Percentiles rank a stretch among this genome's conserved stretches.
These are phyloP conservation scores for Odobenus rosmarus DNA, from an alignment of 2,113 vertebrate species.

Conservation along the genomic window DNA sequence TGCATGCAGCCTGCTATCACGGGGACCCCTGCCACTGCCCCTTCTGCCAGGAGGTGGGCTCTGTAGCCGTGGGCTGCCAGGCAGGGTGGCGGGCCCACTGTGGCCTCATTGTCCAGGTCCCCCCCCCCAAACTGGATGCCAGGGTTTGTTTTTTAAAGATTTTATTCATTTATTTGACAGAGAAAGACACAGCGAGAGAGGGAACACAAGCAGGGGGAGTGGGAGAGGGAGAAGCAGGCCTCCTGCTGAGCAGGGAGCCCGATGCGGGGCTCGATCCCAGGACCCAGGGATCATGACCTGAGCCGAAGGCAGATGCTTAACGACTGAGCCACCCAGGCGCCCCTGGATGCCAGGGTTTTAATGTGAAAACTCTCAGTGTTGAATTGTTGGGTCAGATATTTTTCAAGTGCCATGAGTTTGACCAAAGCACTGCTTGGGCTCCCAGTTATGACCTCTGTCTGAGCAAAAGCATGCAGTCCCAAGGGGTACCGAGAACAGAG, in stretches of 20 bases:
- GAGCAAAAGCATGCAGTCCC: neutral
- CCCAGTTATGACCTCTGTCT: neutral
- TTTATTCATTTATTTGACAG: too few relatives aligned
- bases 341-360: neutral
- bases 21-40: too few relatives aligned
- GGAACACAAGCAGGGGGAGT: too few relatives aligned
- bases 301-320: too few relatives aligned
- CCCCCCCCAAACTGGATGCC: neutral
- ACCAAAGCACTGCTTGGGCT: neutral
- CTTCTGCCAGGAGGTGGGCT: neutral
- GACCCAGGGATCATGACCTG: too few relatives aligned
- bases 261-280: too few relatives aligned
- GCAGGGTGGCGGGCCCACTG: neutral
- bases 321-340: too few relatives aligned
- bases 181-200: too few relatives aligned
- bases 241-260: too few relatives aligned
- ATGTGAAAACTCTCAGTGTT: neutral
- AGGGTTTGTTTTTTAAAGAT: neutral
- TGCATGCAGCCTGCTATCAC: fast-evolving
- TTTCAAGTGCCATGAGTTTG: neutral
- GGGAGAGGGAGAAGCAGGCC: too few relatives aligned
- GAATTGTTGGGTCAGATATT: neutral
- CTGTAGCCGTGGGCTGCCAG: fast-evolving
- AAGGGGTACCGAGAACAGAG: neutral
- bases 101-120: neutral